A percentile compares a stretch with the other conserved stretches of the same genome.
Evolutionary conservation across 2,113 vertebrate species (phyloP).

Genomic region (Sylvilagus bachmani): DNA sequence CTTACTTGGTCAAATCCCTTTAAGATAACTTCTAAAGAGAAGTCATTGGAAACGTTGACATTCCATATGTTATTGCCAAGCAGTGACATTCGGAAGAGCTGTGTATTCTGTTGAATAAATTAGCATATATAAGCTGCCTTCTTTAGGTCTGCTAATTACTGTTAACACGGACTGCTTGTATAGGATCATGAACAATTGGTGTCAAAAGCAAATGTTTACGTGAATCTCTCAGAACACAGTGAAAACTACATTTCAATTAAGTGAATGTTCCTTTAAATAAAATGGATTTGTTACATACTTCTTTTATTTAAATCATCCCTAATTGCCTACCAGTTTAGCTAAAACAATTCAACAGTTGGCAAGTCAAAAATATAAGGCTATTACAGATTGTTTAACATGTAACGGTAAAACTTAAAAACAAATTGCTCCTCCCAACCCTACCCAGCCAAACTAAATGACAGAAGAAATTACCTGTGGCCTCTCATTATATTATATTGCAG

Average conservation of each 20-base stretch:
- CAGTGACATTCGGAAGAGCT: conserved; percentile 75
- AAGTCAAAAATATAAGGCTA: conserved; percentile 76
- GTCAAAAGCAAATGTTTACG: conserved; percentile 79
- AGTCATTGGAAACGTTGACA: conserved; percentile 70
- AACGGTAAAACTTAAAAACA: conserved; percentile 86
- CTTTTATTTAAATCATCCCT: conserved; percentile 80
- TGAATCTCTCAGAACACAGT: conserved; percentile 75
- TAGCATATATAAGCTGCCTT: conserved; percentile 74
- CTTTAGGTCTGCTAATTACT: conserved; percentile 51
- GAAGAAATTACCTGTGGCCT: conserved; percentile 81
- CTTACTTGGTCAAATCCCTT: conserved; percentile 84
- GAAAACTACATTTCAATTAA: conserved; percentile 81
- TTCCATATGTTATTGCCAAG: conserved; percentile 69
- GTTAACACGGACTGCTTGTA: conserved; percentile 55
- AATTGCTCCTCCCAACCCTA: conserved; percentile 53
- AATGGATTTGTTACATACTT: conserved; percentile 81
- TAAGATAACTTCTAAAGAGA: conserved; percentile 74
- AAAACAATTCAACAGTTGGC: conserved; percentile 72
- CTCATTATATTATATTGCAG: conserved; percentile 89
- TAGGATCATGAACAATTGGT: conserved; percentile 69
- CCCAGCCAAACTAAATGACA: conserved; percentile 70
- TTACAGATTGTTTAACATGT: conserved; percentile 85
- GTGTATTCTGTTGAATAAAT: conserved; percentile 80
- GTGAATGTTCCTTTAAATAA: conserved; percentile 82
- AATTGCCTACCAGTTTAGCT: conserved; percentile 74